Evolutionary conservation across 2,113 vertebrate genomes (phyloP), one percentile per base, ranked within the genome.

Genomic region (Petrocephalus microphthalmus): DNA sequence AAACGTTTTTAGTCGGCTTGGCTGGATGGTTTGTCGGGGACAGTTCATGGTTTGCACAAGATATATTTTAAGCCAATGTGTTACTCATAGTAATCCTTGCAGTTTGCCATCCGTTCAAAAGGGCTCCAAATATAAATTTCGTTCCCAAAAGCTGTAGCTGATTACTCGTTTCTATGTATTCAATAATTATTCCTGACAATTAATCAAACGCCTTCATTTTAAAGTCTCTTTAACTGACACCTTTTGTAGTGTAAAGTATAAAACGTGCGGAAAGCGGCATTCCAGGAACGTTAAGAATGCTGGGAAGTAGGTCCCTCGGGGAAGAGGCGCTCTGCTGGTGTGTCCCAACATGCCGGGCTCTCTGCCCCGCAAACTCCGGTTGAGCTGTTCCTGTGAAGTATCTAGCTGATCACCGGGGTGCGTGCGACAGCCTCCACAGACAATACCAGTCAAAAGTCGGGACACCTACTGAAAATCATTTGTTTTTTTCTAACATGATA

Each of bases 301-400:
- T 49, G 29, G 51, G 15, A 47, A 83, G 3, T n/a, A 1, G 4
- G 22, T 7, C 37, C 51, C 83, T 54, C 15, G 2, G 83, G 52
- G 84, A 25, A 85, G 13, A 19, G 25, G 13, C 5, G 0, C 19
- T 17, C 42, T 37, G 17, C 45, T 52, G n/a, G 82, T 49, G 22
- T 93, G 94, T 88, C 90, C 89, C 7, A 84, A 94, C 94, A 92
- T 90, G 94, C 89, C 2, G 11, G 33, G 84, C 52, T 10, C 84
- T 19, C 84, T 85, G 51, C 49, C 17, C 13, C 15, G 5, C 15
- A 42, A 78, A 78, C 7, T 78, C 71, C 4, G 33, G 5, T 42
- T 78, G 5, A 42, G 71, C 10, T 67, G 60, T n/a, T 67, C 10
- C 60, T n/a, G 10, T 42, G 71, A 74, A 74, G 17, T 74, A 74